These are phyloP conservation scores for Accipiter cooperii DNA, from an alignment of 2,113 vertebrate genomes.

Conservation along the genomic window DNA sequence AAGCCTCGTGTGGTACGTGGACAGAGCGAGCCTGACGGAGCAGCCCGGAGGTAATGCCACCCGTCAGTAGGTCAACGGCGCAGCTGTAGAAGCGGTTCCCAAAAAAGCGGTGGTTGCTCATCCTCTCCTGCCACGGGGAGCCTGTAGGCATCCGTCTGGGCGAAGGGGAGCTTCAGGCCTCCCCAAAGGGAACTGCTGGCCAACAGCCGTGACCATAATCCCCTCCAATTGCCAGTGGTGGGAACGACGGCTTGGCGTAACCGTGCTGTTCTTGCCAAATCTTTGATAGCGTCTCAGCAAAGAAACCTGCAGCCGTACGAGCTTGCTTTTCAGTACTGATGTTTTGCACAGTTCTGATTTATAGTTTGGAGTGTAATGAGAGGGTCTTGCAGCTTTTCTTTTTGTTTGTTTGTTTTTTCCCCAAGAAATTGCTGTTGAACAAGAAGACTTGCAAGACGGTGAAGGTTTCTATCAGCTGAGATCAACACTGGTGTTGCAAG, in stretches of 20 bases:
- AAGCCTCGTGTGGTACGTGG: background rate
- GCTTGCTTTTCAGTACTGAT: background rate
- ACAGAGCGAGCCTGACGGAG: background rate
- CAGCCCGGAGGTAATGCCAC: conserved; percentile 23
- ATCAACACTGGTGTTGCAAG: conserved; percentile 13
- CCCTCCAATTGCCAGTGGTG: background rate
- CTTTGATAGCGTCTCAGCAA: background rate
- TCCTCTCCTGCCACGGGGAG: background rate
- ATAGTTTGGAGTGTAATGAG: background rate
- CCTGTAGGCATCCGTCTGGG: fast-evolving
- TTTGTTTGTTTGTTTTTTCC: background rate
- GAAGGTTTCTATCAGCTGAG: conserved; percentile 57
- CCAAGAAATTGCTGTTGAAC: conserved; percentile 33
- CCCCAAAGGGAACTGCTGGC: background rate
- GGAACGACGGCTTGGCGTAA: background rate
- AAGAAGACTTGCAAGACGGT: conserved; percentile 17
- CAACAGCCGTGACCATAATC: background rate
- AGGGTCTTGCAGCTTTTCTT: background rate
- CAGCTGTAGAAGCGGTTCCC: background rate
- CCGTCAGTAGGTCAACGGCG: fast-evolving
- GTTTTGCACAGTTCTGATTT: background rate
- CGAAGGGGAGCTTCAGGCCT: background rate
- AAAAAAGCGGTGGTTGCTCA: background rate
- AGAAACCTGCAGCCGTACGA: background rate
- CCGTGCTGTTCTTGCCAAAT: background rate